Evolutionary conservation across 2,797 vertebrate genomes (phyloP), one percentile per base, ranked within the genome.

Genomic region (Numenius phaeopus): DNA sequence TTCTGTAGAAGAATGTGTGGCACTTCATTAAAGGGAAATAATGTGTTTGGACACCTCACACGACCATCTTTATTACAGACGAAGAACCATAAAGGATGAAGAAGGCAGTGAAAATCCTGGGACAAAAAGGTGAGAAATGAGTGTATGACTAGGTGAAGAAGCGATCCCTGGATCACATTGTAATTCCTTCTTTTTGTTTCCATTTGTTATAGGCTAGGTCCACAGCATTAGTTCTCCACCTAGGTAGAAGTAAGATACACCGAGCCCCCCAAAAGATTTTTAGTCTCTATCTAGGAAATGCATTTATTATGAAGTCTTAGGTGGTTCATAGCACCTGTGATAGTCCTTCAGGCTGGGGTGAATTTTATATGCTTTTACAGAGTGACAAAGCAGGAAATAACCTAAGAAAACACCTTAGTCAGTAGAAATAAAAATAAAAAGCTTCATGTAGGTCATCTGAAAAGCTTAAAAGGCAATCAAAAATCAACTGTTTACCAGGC

Each of bases 401-500:
- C 65, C 34, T 65, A 23, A n/a, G 84, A 87, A 92, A 94, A 71
- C n/a, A 71, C 17, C 34, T 88, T 75, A 69, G 34, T 79, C 80
- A 82, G 46, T 39, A 83, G 24, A 86, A 95, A 91, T 49, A 26
- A 75, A 95, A 92, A 89, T 42, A 65, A 86, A 76, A 87, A 65
- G 11, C 55, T 58, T 34, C 46, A 27, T 23, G 39, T 50, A 91
- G 46, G 66, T 78, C 65, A 78, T 32, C 57, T 83, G 39, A 92
- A 95, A 95, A 91, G 54, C 26, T 61, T 75, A 69, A 83, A 83
- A 90, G 57, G 73, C 69, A 86, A 83, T 79, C 9, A 94, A 81
- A 91, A 88, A 73, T 52, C 77, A 82, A 58, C 76, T 69, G 37
- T 91, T 96, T 88, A 72, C 62, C 80, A 95, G 90, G 39, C 54